phyloP scores from a whole-genome alignment of 2,888 invertebrate species.

The Mimumesa dahlbomi region DNA sequence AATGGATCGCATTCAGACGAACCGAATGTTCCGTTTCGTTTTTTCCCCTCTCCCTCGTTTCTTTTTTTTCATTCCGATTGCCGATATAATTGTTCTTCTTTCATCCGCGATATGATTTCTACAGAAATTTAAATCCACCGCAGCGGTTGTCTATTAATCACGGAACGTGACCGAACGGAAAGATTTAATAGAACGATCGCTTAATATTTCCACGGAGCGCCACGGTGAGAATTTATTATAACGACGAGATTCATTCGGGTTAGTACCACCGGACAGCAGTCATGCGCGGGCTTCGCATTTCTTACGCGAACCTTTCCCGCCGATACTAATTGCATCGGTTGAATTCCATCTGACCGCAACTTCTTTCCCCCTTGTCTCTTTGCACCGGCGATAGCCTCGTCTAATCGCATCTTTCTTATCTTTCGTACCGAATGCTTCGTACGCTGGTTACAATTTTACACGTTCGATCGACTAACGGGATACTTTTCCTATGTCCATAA shows the following conservation, averaged over 20 bases:
- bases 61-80: conserved; percentile 21
- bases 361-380: conserved; percentile 17
- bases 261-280: conserved; percentile 15
- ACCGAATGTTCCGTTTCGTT: not conserved
- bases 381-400: not conserved
- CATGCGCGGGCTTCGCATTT: conserved; percentile 31
- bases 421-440: conserved; percentile 21
- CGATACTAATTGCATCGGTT: conserved; percentile 52
- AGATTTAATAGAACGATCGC: conserved; percentile 1
- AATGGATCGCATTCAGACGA: conserved; percentile 31
- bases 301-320: conserved; percentile 44
- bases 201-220: not conserved
- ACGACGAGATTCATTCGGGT: conserved; percentile 14
- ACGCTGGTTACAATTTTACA: conserved; percentile 30
- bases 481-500: not conserved
- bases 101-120: not conserved
- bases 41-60: not conserved
- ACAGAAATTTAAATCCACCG: not conserved
- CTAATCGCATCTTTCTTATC: conserved; percentile 35
- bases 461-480: conserved; percentile 51
- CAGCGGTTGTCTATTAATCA: not conserved
- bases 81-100: conserved; percentile 3
- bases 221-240: conserved; percentile 6
- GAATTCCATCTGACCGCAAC: conserved; percentile 50
- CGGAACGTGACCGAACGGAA: not conserved